These are phyloP conservation scores for Pseudonaja textilis DNA, from an alignment of 2,113 vertebrate genomes.

Conservation along the genomic window DNA sequence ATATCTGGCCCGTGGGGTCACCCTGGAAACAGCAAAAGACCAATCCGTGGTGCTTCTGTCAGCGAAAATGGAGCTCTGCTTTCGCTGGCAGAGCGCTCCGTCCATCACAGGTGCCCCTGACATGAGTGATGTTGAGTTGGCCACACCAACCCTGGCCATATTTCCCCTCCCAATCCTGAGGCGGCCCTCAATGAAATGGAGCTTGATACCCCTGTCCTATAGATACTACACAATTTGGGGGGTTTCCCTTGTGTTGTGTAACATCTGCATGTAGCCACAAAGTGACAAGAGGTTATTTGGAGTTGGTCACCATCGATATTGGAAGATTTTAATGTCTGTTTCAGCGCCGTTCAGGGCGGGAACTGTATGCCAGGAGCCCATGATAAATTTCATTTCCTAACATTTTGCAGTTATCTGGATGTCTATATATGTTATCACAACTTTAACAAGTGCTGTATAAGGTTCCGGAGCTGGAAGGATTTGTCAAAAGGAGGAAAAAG, in stretches of 20 bases:
- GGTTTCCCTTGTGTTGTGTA: background rate
- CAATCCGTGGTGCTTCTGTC: too few relatives aligned
- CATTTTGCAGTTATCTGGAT: background rate
- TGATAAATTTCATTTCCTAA: background rate
- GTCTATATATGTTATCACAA: background rate
- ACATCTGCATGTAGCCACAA: background rate
- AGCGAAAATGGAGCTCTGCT: too few relatives aligned
- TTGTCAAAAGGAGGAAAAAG: constrained; percentile 17
- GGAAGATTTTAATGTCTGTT: background rate
- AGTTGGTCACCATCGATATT: background rate
- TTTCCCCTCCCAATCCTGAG: too few relatives aligned
- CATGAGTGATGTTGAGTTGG: too few relatives aligned
- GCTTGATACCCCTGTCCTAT: background rate
- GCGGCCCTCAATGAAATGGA: too few relatives aligned
- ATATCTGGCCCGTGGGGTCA: too few relatives aligned
- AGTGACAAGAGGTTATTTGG: background rate
- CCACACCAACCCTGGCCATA: too few relatives aligned
- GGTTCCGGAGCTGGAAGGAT: background rate
- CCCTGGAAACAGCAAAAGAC: too few relatives aligned
- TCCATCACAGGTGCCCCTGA: too few relatives aligned
- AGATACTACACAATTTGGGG: background rate
- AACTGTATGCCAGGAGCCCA: too few relatives aligned
- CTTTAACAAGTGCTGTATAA: constrained; percentile 13
- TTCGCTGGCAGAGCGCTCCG: too few relatives aligned
- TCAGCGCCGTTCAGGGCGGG: background rate